Evolutionary conservation across 1,140 invertebrate species (phyloP), one percentile per base, ranked within the genome.

Genomic region (Zaprionus taronus): DNA sequence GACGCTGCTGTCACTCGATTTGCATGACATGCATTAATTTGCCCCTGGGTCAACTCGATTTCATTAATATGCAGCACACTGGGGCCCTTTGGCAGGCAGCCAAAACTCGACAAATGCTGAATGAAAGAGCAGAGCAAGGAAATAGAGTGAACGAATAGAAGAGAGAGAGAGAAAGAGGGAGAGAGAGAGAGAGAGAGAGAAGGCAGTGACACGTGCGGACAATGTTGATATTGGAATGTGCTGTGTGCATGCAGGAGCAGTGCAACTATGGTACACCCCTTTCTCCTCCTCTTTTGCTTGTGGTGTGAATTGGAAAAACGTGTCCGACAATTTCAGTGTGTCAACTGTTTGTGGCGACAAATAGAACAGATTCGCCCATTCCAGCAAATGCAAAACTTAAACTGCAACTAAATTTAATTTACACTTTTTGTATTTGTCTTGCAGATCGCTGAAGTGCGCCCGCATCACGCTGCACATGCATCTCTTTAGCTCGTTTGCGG

Each of bases 401-500:
- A 41, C 38, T 41, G 38, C 9, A 22, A 49, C 7, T 22, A 41
- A 38, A 28, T 15, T 26, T 61, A 60, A 26, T 31, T 20, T 55
- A 6, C 34, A 60, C 77, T 58, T 41, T 70, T 83, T 93, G 56
- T 47, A 57, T 22, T 41, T 34, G 3, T 64, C 67, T 34, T 65
- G 15, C 94, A 96, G 95, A 93, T 95, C 94, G 15, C 91, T 95
- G 53, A 94, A 94, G 89, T 98, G 97, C 93, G 96, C 97, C 9
- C 94, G 98, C 71, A 98, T 98, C 74, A 97, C 97, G 5, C 95
- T 99, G 62, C 98, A 99, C 93, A 98, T 98, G 95, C 98, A 99
- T 93, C 94, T 99, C 49, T 99, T 99, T 92, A 95, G 96, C 20
- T 98, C 97, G 26, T 98, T 98, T 93, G 97, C 97, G 7, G 94